Evolutionary conservation across 2,888 invertebrate species (phyloP).

Genomic region (Macrosiphum euphorbiae): DNA sequence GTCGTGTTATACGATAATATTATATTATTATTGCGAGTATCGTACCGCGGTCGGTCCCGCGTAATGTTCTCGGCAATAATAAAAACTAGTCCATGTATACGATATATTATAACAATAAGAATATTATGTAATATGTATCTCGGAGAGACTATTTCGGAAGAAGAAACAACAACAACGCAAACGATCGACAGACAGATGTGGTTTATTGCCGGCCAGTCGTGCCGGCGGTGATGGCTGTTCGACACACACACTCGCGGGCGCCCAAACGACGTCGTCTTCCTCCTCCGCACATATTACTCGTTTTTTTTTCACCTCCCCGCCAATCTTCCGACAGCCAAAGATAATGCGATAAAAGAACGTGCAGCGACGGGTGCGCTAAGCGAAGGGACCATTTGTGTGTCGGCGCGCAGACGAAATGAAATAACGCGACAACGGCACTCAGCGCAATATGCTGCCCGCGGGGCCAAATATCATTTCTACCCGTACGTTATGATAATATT

Average conservation of each 20-base stretch:
- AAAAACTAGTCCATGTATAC: background rate
- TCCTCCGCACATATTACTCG: background rate
- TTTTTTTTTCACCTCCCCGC: background rate
- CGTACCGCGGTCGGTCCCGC: background rate
- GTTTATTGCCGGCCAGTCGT: conserved; percentile 24
- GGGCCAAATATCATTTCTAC: conserved; percentile 22
- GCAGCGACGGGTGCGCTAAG: conserved; percentile 25
- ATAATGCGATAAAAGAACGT: background rate
- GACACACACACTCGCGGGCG: background rate
- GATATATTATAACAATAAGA: background rate
- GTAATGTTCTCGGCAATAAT: conserved; percentile 14
- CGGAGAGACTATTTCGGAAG: background rate
- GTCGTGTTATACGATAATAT: background rate
- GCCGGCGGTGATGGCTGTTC: background rate
- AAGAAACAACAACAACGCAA: conserved; percentile 6
- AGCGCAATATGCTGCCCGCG: conserved; percentile 8
- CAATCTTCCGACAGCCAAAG: background rate
- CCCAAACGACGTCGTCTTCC: background rate
- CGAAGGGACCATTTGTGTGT: conserved; percentile 49
- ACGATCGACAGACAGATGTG: conserved; percentile 21
- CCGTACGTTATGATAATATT: background rate
- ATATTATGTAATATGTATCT: conserved; percentile 9
- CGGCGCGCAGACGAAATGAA: conserved; percentile 34
- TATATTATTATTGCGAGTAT: background rate
- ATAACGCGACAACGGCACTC: conserved; percentile 32